Base-by-base conservation (phyloP, 2,888 invertebrate genomes). In the Acronicta aceris region DNA sequence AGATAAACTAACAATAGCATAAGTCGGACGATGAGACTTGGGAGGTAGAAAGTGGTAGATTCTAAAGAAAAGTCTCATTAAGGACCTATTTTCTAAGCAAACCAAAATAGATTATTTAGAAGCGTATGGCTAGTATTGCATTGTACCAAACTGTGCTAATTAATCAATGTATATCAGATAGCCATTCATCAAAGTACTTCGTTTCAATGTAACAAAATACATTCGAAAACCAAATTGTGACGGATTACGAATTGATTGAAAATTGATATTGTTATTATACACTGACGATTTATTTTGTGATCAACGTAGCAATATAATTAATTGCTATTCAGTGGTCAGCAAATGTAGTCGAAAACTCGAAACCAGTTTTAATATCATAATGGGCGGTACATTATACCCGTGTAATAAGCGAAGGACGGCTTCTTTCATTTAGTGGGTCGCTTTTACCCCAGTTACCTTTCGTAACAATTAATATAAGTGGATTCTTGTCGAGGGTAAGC, bases 391-490 rank as follows among this genome's bases (percentile, higher is more conserved):
- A 53, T 73, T 73, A 51, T 51, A 17, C 38, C 51, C 21, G 30
- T 50, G 56, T 54, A 68, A 54, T 70, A 73, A 65, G 53, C 53
- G 53, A 70, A 56, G 57, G 47, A 65, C 47, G 72, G 65, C 64
- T 77, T 73, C 78, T 78, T 75, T 71, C 76, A 73, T 74, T 74
- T 72, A 72, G 77, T 71, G 61, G 60, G 62, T 70, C 65, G 71
- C 70, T 74, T 79, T 83, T 82, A 74, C 75, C 66, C 65, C 51
- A 78, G 76, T 81, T 81, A 80, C 78, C 74, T 82, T 71, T 81
- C 76, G 76, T 78, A 78, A 79, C 78, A 82, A 85, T 83, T 81
- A 83, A 81, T 83, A 81, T 76, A 68, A 74, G 74, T 74, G 72
- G 71, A 74, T 81, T 71, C 51, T 47, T 65, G 57, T 74, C 59